phyloP scores from a whole-genome alignment of 1,140 invertebrate species.

The Pectinophora gossypiella region DNA sequence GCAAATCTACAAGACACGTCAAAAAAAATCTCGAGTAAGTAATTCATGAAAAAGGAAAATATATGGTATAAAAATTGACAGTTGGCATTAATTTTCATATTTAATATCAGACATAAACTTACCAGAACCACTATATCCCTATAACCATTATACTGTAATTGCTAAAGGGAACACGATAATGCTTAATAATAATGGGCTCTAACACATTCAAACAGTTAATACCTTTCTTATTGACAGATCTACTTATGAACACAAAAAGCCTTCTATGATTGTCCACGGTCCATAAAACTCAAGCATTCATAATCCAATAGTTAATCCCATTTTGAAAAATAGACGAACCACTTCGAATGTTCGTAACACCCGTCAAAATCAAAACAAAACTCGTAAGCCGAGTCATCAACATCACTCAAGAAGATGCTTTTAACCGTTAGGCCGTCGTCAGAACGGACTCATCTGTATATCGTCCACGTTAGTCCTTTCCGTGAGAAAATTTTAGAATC shows the following conservation, averaged over 20 bases:
- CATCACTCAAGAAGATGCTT: conserved; percentile 45
- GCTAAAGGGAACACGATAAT: too few relatives aligned
- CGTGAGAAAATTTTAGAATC: conserved; percentile 45
- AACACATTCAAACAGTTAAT: not conserved
- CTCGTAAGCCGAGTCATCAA: conserved; percentile 34
- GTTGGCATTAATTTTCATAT: too few relatives aligned
- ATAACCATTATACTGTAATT: too few relatives aligned
- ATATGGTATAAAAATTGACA: too few relatives aligned
- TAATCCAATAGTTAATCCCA: conserved; percentile 50
- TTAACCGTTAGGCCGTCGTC: conserved; percentile 25
- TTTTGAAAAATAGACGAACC: conserved; percentile 41
- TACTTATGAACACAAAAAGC: conserved; percentile 41
- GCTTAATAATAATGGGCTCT: not conserved
- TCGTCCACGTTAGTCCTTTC: conserved; percentile 30
- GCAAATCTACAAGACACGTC: too few relatives aligned
- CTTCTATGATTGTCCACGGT: conserved; percentile 43
- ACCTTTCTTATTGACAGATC: conserved; percentile 30
- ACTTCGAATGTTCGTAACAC: conserved; percentile 21
- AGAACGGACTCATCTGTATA: conserved; percentile 22
- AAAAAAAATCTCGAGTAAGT: too few relatives aligned
- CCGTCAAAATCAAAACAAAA: conserved; percentile 52
- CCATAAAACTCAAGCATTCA: conserved; percentile 47
- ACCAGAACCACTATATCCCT: too few relatives aligned
- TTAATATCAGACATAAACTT: too few relatives aligned
- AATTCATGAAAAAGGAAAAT: too few relatives aligned